These are phyloP conservation scores for Cynaeus angustus DNA, from an alignment of 2,888 invertebrate species.

Conservation along the genomic window DNA sequence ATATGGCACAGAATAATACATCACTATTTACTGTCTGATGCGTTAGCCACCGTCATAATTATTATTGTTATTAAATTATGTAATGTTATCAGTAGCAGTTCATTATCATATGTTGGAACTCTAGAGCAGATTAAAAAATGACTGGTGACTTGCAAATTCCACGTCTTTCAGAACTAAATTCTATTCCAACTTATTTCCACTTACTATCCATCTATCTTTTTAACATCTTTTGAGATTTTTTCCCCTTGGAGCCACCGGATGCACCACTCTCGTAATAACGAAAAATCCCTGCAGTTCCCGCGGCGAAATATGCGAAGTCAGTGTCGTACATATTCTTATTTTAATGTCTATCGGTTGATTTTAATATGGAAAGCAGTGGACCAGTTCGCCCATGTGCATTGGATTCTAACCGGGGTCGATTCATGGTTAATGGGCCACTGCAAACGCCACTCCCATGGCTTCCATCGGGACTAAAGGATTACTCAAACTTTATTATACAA, in stretches of 20 bases:
- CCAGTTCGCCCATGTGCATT: slow-evolving; percentile 44
- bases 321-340: slow-evolving; percentile 56
- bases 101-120: neutral
- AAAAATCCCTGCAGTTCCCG: slow-evolving; percentile 49
- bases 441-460: slow-evolving; percentile 56
- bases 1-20: slow-evolving; percentile 2
- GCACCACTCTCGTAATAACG: slow-evolving; percentile 50
- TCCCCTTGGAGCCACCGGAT: slow-evolving; percentile 35
- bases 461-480: slow-evolving; percentile 57
- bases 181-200: no score
- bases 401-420: neutral
- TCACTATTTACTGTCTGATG: slow-evolving; percentile 2
- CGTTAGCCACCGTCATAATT: neutral
- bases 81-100: slow-evolving; percentile 1
- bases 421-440: slow-evolving; percentile 27
- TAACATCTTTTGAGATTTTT: neutral
- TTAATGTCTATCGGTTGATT: slow-evolving; percentile 55
- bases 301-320: slow-evolving; percentile 56
- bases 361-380: slow-evolving; percentile 53
- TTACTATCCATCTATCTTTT: no score
- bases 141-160: neutral
- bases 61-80: slow-evolving; percentile 1
- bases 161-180: no score
- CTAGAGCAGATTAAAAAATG: neutral
- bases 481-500: slow-evolving; percentile 58